Percentiles rank a stretch among this genome's conserved stretches.
Conservation (phyloP, 2,113 vertebrate species). For the Caranx melampygus region DNA sequence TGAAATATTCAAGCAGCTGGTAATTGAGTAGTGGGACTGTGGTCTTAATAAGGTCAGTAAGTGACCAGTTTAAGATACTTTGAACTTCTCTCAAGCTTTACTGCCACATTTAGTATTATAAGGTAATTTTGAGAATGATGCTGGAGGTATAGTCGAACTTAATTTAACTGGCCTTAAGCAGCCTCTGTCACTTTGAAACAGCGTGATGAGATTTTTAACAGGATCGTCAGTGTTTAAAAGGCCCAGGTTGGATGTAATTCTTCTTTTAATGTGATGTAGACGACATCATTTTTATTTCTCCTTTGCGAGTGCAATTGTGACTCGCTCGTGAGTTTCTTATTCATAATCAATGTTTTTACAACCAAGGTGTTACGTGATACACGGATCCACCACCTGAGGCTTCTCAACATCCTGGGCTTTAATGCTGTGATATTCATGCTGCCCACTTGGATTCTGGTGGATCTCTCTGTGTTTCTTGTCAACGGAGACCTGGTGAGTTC, state of each 20-base stretch:
- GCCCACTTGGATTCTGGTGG: conserved; percentile 96
- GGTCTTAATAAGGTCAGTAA: no score
- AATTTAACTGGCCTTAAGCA: background rate
- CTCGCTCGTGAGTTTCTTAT: background rate
- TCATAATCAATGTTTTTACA: background rate
- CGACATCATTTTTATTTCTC: background rate
- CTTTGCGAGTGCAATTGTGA: background rate
- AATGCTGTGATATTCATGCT: conserved; percentile 97
- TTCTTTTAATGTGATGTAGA: background rate
- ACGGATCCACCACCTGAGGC: conserved; percentile 91
- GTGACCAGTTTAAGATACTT: no score
- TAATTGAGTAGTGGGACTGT: no score
- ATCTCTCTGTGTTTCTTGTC: conserved; percentile 94
- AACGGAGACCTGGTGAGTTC: conserved; percentile 92
- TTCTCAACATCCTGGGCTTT: conserved; percentile 95
- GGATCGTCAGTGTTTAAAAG: background rate
- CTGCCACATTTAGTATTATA: no score
- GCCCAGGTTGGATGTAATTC: background rate
- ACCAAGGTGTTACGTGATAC: conserved; percentile 94
- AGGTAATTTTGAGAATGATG: no score
- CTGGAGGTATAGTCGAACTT: no score
- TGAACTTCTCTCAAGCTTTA: no score
- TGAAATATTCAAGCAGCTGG: no score
- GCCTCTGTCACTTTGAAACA: no score
- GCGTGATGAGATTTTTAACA: background rate